These are phyloP conservation scores for Periophthalmus modestus DNA, from an alignment of 2,113 vertebrate genomes.

Conservation along the genomic window DNA sequence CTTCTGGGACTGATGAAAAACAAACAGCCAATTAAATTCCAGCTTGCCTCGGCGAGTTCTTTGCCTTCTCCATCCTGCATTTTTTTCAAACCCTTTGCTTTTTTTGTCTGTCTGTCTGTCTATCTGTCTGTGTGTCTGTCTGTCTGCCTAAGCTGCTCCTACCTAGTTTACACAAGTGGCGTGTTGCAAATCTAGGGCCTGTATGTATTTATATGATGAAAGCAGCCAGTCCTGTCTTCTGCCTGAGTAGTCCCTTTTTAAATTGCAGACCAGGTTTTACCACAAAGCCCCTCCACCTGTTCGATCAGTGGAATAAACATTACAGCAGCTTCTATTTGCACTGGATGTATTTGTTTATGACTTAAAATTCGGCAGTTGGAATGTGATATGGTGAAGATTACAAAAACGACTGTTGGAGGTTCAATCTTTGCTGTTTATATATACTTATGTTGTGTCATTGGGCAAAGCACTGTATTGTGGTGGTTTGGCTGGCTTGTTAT, in stretches of 20 bases:
- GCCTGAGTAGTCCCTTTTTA: slow-evolving; percentile 38
- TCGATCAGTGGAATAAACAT: slow-evolving; percentile 28
- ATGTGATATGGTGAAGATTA: background rate
- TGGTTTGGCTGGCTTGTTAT: background rate
- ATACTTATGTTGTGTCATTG: background rate
- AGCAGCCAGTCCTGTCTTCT: slow-evolving; percentile 19
- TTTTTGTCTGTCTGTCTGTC: slow-evolving; percentile 40
- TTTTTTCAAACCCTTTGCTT: slow-evolving; percentile 15
- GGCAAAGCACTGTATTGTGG: background rate
- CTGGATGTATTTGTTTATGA: slow-evolving; percentile 34
- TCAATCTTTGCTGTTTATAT: background rate
- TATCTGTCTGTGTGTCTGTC: slow-evolving; percentile 43
- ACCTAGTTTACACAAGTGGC: slow-evolving; percentile 60
- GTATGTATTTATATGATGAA: slow-evolving; percentile 68
- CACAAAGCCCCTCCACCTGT: slow-evolving; percentile 8
- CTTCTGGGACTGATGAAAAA: slow-evolving; percentile 74
- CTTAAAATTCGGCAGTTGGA: slow-evolving; percentile 30
- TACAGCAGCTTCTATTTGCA: slow-evolving; percentile 12
- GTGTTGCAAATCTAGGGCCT: slow-evolving; percentile 40
- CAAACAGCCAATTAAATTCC: slow-evolving; percentile 80
- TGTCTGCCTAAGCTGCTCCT: slow-evolving; percentile 25
- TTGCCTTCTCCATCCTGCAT: background rate
- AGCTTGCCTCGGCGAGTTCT: slow-evolving; percentile 28
- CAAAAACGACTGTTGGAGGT: background rate
- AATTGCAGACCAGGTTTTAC: slow-evolving; percentile 16